Evolutionary conservation across 2,888 invertebrate genomes (phyloP).

Genomic region (Acrocyrtus sp.): DNA sequence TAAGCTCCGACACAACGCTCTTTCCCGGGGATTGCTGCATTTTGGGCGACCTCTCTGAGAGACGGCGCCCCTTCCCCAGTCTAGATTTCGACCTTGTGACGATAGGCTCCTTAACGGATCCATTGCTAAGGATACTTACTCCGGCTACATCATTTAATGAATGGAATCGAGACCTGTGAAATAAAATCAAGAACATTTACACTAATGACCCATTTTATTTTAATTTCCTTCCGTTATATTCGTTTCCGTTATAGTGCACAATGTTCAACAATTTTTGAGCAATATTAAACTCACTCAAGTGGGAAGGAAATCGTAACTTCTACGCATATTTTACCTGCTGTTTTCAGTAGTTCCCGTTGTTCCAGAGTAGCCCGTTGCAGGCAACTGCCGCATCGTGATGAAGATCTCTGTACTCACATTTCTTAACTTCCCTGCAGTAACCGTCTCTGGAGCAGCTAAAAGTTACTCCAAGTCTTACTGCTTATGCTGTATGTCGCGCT

Average conservation of each 20-base stretch:
- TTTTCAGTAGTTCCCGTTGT: constrained; percentile 39
- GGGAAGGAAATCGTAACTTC: too few relatives aligned
- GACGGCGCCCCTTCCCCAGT: constrained; percentile 27
- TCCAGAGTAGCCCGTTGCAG: constrained; percentile 45
- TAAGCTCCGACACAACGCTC: constrained; percentile 12
- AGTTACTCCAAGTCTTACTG: too few relatives aligned
- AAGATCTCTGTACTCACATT: constrained; percentile 53
- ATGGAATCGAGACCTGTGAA: constrained; percentile 32
- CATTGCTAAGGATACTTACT: constrained; percentile 60
- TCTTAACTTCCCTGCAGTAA: constrained; percentile 43
- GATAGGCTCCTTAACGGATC: constrained; percentile 56
- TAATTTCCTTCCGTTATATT: background rate
- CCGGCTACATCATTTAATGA: constrained; percentile 39
- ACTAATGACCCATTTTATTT: background rate
- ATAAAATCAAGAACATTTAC: background rate
- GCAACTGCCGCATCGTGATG: constrained; percentile 56
- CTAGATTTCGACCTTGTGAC: constrained; percentile 59
- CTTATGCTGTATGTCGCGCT: too few relatives aligned
- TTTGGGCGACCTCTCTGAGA: constrained; percentile 24
- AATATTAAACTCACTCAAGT: too few relatives aligned
- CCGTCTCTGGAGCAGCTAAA: constrained; percentile 37
- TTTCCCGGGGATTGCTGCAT: constrained; percentile 18
- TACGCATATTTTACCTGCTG: constrained; percentile 25
- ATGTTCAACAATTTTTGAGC: too few relatives aligned
- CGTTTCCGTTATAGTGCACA: background rate